Conservation (phyloP, 2,113 vertebrate genomes). For the Pithys albifrons region DNA sequence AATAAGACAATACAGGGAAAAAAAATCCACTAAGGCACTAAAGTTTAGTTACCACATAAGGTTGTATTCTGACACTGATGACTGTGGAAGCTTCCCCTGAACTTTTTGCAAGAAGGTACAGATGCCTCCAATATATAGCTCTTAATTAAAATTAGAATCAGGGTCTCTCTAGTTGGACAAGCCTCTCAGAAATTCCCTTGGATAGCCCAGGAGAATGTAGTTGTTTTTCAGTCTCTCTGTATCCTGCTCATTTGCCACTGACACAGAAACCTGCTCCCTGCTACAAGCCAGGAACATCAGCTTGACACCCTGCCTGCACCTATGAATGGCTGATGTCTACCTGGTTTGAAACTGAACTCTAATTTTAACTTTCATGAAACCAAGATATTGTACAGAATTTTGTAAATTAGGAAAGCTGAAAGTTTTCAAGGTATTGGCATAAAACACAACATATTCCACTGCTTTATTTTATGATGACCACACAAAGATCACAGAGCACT, state of each 20-base stretch:
- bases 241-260: not conserved
- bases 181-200: not conserved
- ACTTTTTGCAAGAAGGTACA: not conserved
- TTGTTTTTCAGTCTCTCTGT: not conserved
- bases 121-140: not conserved
- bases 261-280: not conserved
- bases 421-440: not conserved
- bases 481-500: not conserved
- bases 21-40: not conserved
- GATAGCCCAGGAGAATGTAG: not conserved
- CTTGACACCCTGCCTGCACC: not conserved
- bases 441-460: not conserved
- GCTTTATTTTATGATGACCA: not conserved
- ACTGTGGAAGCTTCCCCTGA: not conserved
- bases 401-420: not conserved
- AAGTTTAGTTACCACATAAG: not conserved
- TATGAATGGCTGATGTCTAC: conserved; percentile 24
- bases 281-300: not conserved
- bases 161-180: not conserved
- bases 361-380: conserved; percentile 43
- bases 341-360: conserved; percentile 47
- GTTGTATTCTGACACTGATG: not conserved
- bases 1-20: not conserved
- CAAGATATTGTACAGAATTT: conserved; percentile 1
- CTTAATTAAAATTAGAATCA: not conserved